phyloP scores from a whole-genome alignment of 30 jellyfish, hydroid and myxozoan species.

The Clytia hemisphaerica region DNA sequence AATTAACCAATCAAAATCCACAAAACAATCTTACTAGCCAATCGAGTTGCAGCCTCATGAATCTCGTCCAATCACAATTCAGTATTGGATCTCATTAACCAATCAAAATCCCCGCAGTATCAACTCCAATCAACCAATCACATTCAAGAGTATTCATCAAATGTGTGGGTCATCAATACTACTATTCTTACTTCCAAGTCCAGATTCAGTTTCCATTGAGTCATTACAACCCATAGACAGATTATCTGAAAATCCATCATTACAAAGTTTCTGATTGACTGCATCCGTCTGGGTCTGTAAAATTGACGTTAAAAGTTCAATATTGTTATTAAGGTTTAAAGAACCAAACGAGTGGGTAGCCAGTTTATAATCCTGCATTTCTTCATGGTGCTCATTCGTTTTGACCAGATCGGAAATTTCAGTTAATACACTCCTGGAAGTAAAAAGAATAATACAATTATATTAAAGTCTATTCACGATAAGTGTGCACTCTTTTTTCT shows the following conservation, averaged over 20 bases:
- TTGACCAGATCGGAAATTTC: neutral
- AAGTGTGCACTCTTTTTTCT: too few species aligned
- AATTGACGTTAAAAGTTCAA: neutral
- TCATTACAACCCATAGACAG: neutral
- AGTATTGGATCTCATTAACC: too few species aligned
- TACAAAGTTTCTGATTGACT: neutral
- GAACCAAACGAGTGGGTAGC: slow-evolving; percentile 55
- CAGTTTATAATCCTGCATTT: slow-evolving; percentile 26
- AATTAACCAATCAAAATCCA: too few species aligned
- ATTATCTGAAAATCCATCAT: neutral
- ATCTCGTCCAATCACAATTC: too few species aligned
- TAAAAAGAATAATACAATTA: neutral
- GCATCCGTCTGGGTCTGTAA: neutral
- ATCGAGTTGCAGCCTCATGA: too few species aligned
- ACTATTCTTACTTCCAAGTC: neutral
- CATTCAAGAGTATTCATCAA: too few species aligned
- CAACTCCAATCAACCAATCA: too few species aligned
- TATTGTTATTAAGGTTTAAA: slow-evolving; percentile 28
- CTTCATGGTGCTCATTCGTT: neutral
- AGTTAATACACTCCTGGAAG: slow-evolving; percentile 31
- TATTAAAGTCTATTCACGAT: too few species aligned
- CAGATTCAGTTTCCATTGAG: neutral
- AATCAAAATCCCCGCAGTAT: too few species aligned
- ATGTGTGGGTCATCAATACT: too few species aligned
- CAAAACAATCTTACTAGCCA: too few species aligned